phyloP scores from a whole-genome alignment of 2,113 vertebrate species.

The Nansenia antarctica region DNA sequence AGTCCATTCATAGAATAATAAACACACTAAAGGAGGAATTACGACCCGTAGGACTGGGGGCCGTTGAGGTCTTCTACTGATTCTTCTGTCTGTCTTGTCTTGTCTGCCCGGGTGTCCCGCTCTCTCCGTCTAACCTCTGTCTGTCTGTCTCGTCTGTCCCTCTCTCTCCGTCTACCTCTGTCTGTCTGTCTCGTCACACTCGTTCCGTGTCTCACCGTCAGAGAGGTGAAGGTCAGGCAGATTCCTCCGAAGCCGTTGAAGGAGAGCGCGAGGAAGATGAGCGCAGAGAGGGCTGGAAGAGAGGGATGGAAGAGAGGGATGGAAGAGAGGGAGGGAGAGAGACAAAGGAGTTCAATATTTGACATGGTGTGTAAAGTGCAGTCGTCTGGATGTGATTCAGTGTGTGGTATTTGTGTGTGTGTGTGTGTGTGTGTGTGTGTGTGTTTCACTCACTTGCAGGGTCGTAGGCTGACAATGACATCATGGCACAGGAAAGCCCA shows the following conservation, averaged over 20 bases:
- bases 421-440: not conserved
- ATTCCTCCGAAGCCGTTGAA: conserved; percentile 91
- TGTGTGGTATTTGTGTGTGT: not conserved
- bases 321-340: not conserved
- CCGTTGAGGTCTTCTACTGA: too few species aligned
- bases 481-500: conserved; percentile 81
- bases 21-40: too few species aligned
- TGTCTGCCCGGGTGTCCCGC: too few species aligned
- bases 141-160: too few species aligned
- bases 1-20: too few species aligned
- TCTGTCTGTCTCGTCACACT: not conserved
- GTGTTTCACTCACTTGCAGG: conserved; percentile 70
- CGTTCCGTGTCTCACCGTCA: conserved; percentile 80
- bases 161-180: not conserved
- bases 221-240: conserved; percentile 90
- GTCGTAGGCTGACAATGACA: conserved; percentile 79
- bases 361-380: not conserved
- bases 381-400: not conserved
- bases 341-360: not conserved
- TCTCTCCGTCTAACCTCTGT: too few species aligned
- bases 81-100: too few species aligned
- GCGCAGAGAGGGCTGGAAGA: not conserved
- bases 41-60: too few species aligned
- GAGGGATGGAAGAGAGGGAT: not conserved
- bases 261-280: conserved; percentile 89